These are phyloP conservation scores for Carassius gibelio DNA, from an alignment of 2,113 vertebrate genomes.

Conservation along the genomic window DNA sequence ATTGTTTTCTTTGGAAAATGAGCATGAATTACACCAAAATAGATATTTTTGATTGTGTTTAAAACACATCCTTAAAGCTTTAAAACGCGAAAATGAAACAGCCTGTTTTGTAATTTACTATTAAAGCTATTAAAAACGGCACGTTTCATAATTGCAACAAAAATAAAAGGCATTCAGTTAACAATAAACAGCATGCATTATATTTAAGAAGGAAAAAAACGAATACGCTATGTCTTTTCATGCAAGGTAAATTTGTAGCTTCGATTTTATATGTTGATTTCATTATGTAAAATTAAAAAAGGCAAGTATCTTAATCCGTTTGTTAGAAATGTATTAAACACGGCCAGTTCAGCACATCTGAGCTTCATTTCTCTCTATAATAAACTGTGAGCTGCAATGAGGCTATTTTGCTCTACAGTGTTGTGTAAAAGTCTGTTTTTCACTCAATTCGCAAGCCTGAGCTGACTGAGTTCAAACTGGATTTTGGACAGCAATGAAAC, in stretches of 20 bases:
- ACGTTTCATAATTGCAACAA: background rate
- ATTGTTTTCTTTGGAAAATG: background rate
- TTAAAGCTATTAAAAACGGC: background rate
- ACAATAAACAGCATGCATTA: background rate
- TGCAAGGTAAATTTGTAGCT: background rate
- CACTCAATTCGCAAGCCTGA: background rate
- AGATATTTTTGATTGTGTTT: background rate
- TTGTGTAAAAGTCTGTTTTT: background rate
- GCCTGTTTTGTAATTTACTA: background rate
- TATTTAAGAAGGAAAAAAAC: background rate
- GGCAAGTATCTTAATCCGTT: background rate
- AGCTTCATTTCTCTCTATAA: background rate
- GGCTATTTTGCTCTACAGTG: background rate
- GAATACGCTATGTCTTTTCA: background rate
- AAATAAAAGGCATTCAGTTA: background rate
- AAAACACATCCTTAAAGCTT: background rate
- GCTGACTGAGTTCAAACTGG: too few relatives aligned
- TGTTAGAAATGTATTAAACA: background rate
- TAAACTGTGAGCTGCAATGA: background rate
- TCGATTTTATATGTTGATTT: background rate
- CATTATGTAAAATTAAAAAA: background rate
- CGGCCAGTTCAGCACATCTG: background rate
- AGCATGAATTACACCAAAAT: background rate
- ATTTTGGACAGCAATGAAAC: too few relatives aligned
- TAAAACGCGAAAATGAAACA: background rate